Base-by-base conservation (phyloP, 2,113 vertebrate species). In the Sturnira hondurensis region DNA sequence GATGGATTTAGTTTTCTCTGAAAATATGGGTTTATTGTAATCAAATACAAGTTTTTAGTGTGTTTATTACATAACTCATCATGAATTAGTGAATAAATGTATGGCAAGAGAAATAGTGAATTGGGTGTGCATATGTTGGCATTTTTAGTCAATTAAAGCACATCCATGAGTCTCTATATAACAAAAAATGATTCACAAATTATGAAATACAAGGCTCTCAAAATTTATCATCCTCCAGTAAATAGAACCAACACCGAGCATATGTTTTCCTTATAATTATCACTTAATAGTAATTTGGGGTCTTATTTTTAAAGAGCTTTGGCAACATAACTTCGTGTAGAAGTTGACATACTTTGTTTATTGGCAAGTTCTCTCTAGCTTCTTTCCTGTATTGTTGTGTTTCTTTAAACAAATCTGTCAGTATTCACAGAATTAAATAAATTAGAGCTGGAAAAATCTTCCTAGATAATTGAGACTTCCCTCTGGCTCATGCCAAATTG, bases 341-440 rank as follows among this genome's bases (percentile, higher is more conserved):
- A 98, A 96, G 36, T 92, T 38, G 92, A 78, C 81, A 96, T 54
- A 80, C 56, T 65, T 97, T 98, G 58, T 96, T 98, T 98, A 94
- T 68, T 95, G 91, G 58, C 92, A 96, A 77, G 16, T 74, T 94
- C 33, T 28, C 45, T 36, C 38, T 13, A 54, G 61, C 26, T 73
- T 90, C 61, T 95, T 90, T 89, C 77, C 31, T 82, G 24, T 78
- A 85, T 97, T 97, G 33, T 89, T 97, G 97, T 97, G n/a, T 97
- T 96, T 97, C 84, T 95, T 91, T 95, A 97, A 85, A 95, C n/a
- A 73, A 86, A 89, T 97, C 87, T 97, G 86, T 96, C 94, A 95
- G 68, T 92, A 86, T 86, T 96, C 67, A 85, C 77, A 93, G 85
- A 96, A 70, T 91, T 70, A 86, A 77, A 83, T 94, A 88, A 89